Base-by-base conservation (phyloP, 2,113 vertebrate genomes). In the Ophiodon elongatus region DNA sequence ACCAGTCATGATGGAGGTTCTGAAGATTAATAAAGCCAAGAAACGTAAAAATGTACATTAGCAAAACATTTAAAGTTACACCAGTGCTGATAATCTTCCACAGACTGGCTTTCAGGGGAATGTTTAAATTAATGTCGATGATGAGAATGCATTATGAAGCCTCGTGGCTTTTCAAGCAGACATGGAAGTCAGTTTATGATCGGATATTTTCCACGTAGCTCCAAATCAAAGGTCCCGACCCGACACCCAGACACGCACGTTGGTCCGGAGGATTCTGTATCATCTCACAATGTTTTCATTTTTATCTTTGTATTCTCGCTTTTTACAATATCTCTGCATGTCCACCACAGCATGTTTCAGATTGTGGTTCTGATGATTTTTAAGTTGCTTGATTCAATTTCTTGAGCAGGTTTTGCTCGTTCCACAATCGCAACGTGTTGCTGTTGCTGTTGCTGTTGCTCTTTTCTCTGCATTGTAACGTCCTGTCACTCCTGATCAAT, bases 401-500 rank as follows among this genome's bases (percentile, higher is more conserved):
- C 57, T 29, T 39, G 0, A 19, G 13, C 21, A 59, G 25, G n/a
- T 59, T 59, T 59, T 19, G 25, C 8, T 59, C 23, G 54, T 56
- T 56, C 29, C 11, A 11, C 11, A 39, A 21, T 17, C 35, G 27
- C 57, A 64, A 59, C 5, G 0, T 33, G 8, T 25, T n/a, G n/a
- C n/a, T n/a, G n/a, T 4, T n/a, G 29, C 33, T 64, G 9, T 73
- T 62, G 41, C 43, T 33, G 69, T 57, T 57, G 37, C 41, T 57
- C 25, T 43, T 67, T 63, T 72, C 57, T 47, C 10, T 73, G 41
- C 15, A 62, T 35, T 1, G 52, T 37, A 81, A 63, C 52, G 43
- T 33, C 21, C 35, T 70, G 43, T 78, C 63, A 63, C 41, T 68
- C 68, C 45, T 60, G 78, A 70, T 56, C 59, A 71, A 1, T 73